Evolutionary conservation across 1,140 invertebrate species (phyloP).

Genomic region (Nautilus pompilius): DNA sequence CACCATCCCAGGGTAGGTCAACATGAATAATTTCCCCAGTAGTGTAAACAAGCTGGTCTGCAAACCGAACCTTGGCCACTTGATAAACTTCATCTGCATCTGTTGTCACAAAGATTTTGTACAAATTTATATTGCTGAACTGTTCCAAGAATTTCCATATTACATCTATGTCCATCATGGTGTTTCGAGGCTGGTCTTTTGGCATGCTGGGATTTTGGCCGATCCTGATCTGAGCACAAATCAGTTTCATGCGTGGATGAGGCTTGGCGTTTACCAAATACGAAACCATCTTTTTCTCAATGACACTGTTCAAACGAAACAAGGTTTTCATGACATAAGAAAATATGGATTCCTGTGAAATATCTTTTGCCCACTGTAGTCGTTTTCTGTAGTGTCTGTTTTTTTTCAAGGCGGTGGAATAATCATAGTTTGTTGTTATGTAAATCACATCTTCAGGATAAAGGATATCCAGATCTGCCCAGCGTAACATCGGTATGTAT

Average conservation of each 20-base stretch:
- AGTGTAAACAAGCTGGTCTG: slow-evolving; percentile 13
- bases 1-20: slow-evolving; percentile 14
- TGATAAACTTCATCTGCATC: slow-evolving; percentile 19
- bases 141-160: slow-evolving; percentile 23
- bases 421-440: slow-evolving; percentile 30
- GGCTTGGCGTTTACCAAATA: not conserved
- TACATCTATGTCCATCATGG: slow-evolving; percentile 13
- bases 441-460: slow-evolving; percentile 26
- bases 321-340: not conserved
- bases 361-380: not conserved
- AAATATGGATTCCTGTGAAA: not conserved
- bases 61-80: slow-evolving; percentile 20
- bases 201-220: slow-evolving; percentile 28
- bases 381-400: slow-evolving; percentile 20
- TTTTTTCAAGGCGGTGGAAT: slow-evolving; percentile 20
- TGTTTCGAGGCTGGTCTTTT: slow-evolving; percentile 24
- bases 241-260: slow-evolving; percentile 15
- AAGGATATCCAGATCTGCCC: slow-evolving; percentile 20
- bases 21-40: slow-evolving; percentile 27
- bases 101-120: slow-evolving; percentile 28
- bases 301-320: not conserved
- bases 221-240: slow-evolving; percentile 26
- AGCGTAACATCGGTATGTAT: slow-evolving; percentile 19
- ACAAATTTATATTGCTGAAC: slow-evolving; percentile 16
- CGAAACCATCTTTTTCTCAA: not conserved